Conservation (phyloP, 2,113 vertebrate species). For the Lathamus discolor region DNA sequence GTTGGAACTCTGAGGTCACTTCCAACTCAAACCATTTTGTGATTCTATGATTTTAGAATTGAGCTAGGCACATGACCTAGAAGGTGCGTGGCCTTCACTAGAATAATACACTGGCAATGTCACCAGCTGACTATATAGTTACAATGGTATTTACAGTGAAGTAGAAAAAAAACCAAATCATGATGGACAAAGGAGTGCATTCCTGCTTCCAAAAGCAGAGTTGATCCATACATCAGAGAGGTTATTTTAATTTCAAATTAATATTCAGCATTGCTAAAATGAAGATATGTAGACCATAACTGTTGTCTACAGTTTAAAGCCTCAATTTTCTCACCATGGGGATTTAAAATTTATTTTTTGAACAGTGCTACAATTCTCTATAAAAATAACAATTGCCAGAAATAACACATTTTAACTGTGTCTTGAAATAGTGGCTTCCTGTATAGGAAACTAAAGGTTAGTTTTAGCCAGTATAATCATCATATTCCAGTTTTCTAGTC, state of each 20-base stretch:
- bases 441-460: constrained; percentile 11
- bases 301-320: background rate
- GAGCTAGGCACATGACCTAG: background rate
- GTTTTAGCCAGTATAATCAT: constrained; percentile 2
- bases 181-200: background rate
- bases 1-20: background rate
- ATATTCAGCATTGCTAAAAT: background rate
- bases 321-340: background rate
- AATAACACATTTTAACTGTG: constrained; percentile 36
- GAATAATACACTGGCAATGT: background rate
- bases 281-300: background rate
- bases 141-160: background rate
- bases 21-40: background rate
- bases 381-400: background rate
- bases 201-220: background rate
- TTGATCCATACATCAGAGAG: background rate
- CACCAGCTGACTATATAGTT: background rate
- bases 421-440: background rate
- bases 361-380: background rate
- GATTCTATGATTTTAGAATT: background rate
- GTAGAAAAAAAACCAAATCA: background rate
- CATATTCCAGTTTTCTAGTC: background rate
- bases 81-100: background rate
- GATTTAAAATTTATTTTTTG: background rate
- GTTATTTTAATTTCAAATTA: background rate